Conservation (phyloP, 2,888 invertebrate genomes). For the Carpatolechia fugitivella region DNA sequence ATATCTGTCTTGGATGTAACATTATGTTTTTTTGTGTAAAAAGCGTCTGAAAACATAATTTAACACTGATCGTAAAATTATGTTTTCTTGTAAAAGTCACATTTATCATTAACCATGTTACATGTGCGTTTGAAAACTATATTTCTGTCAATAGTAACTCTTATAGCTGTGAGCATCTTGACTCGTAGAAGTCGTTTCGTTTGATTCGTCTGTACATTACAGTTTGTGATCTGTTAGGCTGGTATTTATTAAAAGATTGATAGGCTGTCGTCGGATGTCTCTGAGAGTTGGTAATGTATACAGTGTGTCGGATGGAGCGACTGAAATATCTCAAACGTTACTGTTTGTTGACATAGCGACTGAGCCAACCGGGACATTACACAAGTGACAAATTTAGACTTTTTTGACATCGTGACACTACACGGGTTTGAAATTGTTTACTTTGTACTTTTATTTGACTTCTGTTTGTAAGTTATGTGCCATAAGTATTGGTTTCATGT, state of each 20-base stretch:
- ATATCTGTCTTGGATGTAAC: slow-evolving; percentile 49
- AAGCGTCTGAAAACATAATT: slow-evolving; percentile 62
- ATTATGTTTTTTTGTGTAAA: slow-evolving; percentile 54
- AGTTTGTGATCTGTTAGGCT: slow-evolving; percentile 34
- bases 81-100: slow-evolving; percentile 66
- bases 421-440: slow-evolving; percentile 21
- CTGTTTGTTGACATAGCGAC: slow-evolving; percentile 64
- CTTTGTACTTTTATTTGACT: slow-evolving; percentile 11
- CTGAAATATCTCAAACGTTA: slow-evolving; percentile 63
- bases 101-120: slow-evolving; percentile 39
- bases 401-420: slow-evolving; percentile 40
- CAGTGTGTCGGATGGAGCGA: slow-evolving; percentile 49
- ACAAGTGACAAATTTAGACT: slow-evolving; percentile 57
- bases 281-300: slow-evolving; percentile 61
- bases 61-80: slow-evolving; percentile 60
- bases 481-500: background rate
- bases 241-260: slow-evolving; percentile 76
- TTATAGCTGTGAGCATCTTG: slow-evolving; percentile 22
- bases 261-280: slow-evolving; percentile 71
- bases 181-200: slow-evolving; percentile 16
- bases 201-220: slow-evolving; percentile 19
- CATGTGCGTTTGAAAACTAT: slow-evolving; percentile 22
- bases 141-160: slow-evolving; percentile 18
- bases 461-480: background rate
- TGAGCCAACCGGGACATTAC: slow-evolving; percentile 48